These are phyloP conservation scores for Agrotis clavis DNA, from an alignment of 2,888 invertebrate species.

Conservation along the genomic window DNA sequence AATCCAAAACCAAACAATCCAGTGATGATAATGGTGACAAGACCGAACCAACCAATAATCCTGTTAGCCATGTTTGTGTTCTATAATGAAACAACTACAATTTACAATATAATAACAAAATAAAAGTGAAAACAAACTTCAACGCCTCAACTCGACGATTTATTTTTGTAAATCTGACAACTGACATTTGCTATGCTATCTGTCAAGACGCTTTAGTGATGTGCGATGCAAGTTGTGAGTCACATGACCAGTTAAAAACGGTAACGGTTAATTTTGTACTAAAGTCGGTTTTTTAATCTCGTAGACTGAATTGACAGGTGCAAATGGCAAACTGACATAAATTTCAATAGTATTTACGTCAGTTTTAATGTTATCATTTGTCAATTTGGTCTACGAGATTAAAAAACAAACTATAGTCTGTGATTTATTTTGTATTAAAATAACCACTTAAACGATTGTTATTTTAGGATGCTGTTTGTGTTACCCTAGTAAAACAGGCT, in stretches of 20 bases:
- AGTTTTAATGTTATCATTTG: too few species aligned
- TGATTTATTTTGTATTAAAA: too few species aligned
- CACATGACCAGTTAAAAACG: neutral
- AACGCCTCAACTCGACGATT: conserved; percentile 64
- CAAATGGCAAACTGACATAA: too few species aligned
- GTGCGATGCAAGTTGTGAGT: neutral
- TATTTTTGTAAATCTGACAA: conserved; percentile 64
- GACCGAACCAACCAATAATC: conserved; percentile 83
- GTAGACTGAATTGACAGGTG: too few species aligned
- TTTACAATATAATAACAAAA: conserved; percentile 69
- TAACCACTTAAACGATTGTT: too few species aligned
- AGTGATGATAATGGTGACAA: conserved; percentile 83
- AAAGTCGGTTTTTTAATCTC: too few species aligned
- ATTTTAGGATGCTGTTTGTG: too few species aligned
- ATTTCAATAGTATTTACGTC: too few species aligned
- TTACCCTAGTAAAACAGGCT: too few species aligned
- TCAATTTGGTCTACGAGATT: too few species aligned
- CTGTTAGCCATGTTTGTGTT: conserved; percentile 75
- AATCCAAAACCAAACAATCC: conserved; percentile 85
- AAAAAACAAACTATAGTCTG: too few species aligned
- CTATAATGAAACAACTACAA: conserved; percentile 61
- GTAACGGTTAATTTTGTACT: neutral
- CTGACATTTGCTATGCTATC: conserved; percentile 44
- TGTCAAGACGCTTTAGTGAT: conserved; percentile 47
- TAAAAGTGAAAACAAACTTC: conserved; percentile 69